A percentile compares a stretch with the other conserved stretches of the same genome.
phyloP scores from a whole-genome alignment of 2,797 vertebrate species.

The Tragelaphus oryx region DNA sequence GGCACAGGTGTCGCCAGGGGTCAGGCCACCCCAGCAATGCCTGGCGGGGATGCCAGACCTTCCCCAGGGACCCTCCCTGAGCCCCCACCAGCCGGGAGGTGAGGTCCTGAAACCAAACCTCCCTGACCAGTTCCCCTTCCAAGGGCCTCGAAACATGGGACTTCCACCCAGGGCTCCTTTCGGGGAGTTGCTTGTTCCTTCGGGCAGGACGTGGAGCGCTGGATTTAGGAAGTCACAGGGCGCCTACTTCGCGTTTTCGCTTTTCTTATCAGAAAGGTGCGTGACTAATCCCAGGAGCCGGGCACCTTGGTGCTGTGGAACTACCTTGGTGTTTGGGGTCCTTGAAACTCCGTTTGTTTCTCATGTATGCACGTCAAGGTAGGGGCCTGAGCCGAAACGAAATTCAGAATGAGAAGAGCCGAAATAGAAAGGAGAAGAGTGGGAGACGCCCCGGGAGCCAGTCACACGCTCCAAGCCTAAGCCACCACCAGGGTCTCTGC shows the following conservation, averaged over 20 bases:
- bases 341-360: neutral
- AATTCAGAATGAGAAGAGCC: conserved; percentile 65
- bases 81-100: neutral
- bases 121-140: conserved; percentile 78
- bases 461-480: neutral
- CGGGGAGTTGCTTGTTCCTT: conserved; percentile 60
- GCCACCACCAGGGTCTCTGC: neutral
- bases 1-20: neutral
- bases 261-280: conserved; percentile 76
- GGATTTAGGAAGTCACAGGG: conserved; percentile 81
- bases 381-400: conserved; percentile 52
- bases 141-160: conserved; percentile 28
- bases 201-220: neutral
- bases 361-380: neutral
- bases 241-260: conserved; percentile 81
- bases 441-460: rapidly evolving
- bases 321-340: conserved; percentile 31
- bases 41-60: rapidly evolving
- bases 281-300: conserved; percentile 71
- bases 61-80: neutral
- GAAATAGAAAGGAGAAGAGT: conserved; percentile 57
- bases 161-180: conserved; percentile 67
- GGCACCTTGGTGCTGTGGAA: conserved; percentile 64
- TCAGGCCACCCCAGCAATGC: neutral
- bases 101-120: conserved; percentile 56